Evolutionary conservation across 2,888 invertebrate genomes (phyloP), one percentile per base, ranked within the genome.

Genomic region (Ophraella communa): DNA sequence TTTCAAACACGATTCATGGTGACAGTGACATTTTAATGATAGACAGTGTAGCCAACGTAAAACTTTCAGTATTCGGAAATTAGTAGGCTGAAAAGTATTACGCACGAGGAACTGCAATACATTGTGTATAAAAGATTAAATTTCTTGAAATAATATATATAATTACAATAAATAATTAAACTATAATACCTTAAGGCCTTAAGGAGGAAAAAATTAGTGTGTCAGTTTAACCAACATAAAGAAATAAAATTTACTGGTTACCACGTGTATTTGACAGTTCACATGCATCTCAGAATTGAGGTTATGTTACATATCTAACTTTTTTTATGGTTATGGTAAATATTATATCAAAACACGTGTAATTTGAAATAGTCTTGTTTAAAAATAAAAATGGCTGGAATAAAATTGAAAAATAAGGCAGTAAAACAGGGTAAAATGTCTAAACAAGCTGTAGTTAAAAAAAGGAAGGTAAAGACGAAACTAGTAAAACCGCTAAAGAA

Each of bases 311-410:
- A 27, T 27, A 8, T 11, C 3, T 27, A n/a, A n/a, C n/a, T n/a
- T n/a, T n/a, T n/a, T n/a, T n/a, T n/a, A n/a, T n/a, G n/a, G n/a
- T n/a, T n/a, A n/a, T n/a, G n/a, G n/a, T n/a, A n/a, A n/a, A n/a
- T n/a, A 27, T 27, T 27, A 27, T 27, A 27, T 4, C n/a, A 23
- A n/a, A n/a, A 56, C 30, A 45, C 45, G 30, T 56, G 56, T 11
- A 14, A 17, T 27, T n/a, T 21, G 21, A 45, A n/a, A 3, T 24
- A 17, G 39, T 24, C 23, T 17, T 51, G 10, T 18, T 24, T n/a
- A 53, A 42, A 20, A 44, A 60, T n/a, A 53, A 42, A 20, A 44
- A 60, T 60, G 60, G 52, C 52, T 21, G 60, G 47, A 10, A 14
- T 60, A 21, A 59, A 59, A 59, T 17, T 18, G 8, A 59, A 59